Evolutionary conservation across 2,113 vertebrate species (phyloP).

Genomic region (Chiloscyllium plagiosum): DNA sequence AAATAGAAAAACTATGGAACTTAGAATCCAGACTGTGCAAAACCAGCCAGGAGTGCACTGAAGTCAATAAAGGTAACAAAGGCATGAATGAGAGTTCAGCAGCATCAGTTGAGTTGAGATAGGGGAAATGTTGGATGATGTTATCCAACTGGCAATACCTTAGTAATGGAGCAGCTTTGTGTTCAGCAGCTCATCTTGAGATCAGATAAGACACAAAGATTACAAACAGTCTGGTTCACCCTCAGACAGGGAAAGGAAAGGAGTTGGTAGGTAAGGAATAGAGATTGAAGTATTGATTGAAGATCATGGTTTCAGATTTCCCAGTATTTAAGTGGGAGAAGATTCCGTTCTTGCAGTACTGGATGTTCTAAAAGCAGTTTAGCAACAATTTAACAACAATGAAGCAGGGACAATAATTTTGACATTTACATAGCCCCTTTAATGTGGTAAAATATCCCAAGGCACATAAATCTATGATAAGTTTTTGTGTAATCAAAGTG

Average conservation of each 20-base stretch:
- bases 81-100: too few species aligned
- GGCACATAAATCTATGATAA: background rate
- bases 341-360: background rate
- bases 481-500: background rate
- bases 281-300: background rate
- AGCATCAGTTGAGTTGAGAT: background rate
- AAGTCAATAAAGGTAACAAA: too few species aligned
- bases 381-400: background rate
- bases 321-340: background rate
- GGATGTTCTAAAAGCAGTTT: background rate
- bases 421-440: background rate
- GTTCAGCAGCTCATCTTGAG: background rate
- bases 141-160: background rate
- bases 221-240: background rate
- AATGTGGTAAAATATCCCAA: background rate
- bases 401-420: background rate
- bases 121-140: background rate
- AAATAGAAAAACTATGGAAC: too few species aligned
- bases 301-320: background rate
- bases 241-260: background rate
- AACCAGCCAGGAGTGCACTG: background rate
- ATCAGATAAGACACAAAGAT: background rate
- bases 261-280: background rate
- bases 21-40: background rate
- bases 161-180: background rate